Percentiles rank a stretch among this genome's conserved stretches.
Conservation (phyloP, 2,113 vertebrate genomes). For the Aramus guarauna region DNA sequence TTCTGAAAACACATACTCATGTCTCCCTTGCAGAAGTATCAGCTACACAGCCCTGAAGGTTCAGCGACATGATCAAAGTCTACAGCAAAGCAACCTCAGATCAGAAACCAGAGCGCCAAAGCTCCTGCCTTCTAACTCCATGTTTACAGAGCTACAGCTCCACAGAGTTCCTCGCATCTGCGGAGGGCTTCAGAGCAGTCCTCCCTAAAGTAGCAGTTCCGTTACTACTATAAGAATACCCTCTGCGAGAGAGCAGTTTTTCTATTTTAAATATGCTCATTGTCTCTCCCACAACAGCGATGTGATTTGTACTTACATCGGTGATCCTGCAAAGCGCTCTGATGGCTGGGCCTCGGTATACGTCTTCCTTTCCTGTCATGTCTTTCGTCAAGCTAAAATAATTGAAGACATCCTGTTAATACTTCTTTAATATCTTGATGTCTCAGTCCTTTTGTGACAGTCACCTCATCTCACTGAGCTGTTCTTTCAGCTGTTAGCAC, state of each 20-base stretch:
- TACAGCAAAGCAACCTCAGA: background rate
- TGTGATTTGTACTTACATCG: slow-evolving; percentile 79
- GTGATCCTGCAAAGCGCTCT: slow-evolving; percentile 96
- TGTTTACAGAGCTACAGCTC: background rate
- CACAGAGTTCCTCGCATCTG: background rate
- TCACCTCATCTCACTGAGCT: background rate
- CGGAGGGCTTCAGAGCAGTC: background rate
- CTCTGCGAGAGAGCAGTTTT: accelerated
- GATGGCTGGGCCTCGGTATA: slow-evolving; percentile 94
- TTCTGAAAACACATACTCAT: accelerated
- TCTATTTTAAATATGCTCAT: accelerated
- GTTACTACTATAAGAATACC: accelerated
- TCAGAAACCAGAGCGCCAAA: background rate
- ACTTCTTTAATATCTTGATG: accelerated
- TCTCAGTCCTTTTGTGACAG: background rate
- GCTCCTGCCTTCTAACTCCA: background rate
- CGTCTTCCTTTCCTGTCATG: slow-evolving; percentile 98
- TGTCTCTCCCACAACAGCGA: accelerated
- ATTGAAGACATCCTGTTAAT: background rate
- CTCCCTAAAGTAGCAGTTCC: background rate
- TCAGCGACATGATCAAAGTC: background rate
- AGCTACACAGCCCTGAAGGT: background rate
- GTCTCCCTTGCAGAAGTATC: no score
- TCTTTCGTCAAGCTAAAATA: slow-evolving; percentile 91
- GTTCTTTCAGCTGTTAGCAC: background rate